These are phyloP conservation scores for Andricus curvator DNA, from an alignment of 2,888 invertebrate genomes.

Conservation along the genomic window DNA sequence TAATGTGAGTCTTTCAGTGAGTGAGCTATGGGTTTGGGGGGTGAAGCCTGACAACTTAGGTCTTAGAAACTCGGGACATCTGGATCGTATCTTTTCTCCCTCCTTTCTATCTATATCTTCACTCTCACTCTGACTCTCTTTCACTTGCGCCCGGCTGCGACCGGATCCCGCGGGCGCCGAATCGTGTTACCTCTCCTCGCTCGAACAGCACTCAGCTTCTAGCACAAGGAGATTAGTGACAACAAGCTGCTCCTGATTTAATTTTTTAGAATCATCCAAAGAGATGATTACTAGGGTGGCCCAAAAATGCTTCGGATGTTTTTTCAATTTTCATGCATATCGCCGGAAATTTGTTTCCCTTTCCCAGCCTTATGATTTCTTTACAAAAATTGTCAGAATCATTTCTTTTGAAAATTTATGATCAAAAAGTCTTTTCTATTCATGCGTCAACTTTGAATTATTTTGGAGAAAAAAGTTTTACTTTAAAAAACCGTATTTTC, in stretches of 20 bases:
- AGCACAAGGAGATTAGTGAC: constrained; percentile 56
- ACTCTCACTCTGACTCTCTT: constrained; percentile 45
- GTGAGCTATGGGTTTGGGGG: constrained; percentile 38
- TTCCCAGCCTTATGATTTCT: too few relatives aligned
- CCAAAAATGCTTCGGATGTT: too few relatives aligned
- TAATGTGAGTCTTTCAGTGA: constrained; percentile 69
- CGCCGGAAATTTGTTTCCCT: too few relatives aligned
- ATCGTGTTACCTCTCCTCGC: constrained; percentile 49
- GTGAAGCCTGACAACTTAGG: constrained; percentile 60
- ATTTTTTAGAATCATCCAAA: constrained; percentile 48
- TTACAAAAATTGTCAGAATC: too few relatives aligned
- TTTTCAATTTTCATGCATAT: too few relatives aligned
- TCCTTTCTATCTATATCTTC: constrained; percentile 34
- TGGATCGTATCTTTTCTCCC: constrained; percentile 52
- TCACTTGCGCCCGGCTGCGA: constrained; percentile 45
- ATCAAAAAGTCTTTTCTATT: too few relatives aligned
- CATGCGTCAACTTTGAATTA: too few relatives aligned
- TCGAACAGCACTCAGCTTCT: constrained; percentile 38
- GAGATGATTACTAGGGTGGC: background rate
- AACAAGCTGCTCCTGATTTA: constrained; percentile 55
- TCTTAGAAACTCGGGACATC: constrained; percentile 57
- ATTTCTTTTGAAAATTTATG: too few relatives aligned
- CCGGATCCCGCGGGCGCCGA: constrained; percentile 48
- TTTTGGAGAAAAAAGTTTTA: too few relatives aligned
- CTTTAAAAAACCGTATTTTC: too few relatives aligned